Evolutionary conservation across 2,888 invertebrate genomes (phyloP), one percentile per base, ranked within the genome.

Genomic region (Lepidocyrtinus sp.): DNA sequence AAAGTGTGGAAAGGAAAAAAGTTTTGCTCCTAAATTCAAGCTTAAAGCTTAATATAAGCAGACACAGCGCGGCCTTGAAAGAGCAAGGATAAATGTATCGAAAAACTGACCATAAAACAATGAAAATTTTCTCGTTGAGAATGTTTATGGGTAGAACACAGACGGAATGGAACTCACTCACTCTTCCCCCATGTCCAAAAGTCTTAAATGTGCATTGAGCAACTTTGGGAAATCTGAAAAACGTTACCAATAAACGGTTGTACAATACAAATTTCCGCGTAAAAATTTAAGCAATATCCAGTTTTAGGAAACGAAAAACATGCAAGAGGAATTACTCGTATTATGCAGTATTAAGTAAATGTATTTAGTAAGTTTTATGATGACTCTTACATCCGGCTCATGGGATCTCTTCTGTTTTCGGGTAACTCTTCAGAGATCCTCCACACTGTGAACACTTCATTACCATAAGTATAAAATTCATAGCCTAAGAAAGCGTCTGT

Each of bases 81-180:
- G n/a, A n/a, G n/a, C n/a, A n/a, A n/a, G n/a, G n/a, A n/a, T n/a
- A n/a, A n/a, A n/a, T n/a, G n/a, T n/a, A n/a, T n/a, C n/a, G n/a
- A n/a, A 25, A 46, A 2, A 59, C 73, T 82, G 82, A 83, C 85
- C 85, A 85, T 46, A 85, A 72, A 3, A 85, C 75, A 76, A 85
- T 83, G 77, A 81, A 85, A 21, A 85, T 82, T 79, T 85, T 85
- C 63, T 83, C 83, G 75, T 83, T 83, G 68, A 85, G 82, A 79
- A 85, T 83, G 67, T 83, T 85, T n/a, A 83, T 76, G 68, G 83
- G 83, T 25, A 83, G 83, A 75, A 85, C 82, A 81, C 85, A 85
- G 25, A 85, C 74, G 22, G 81, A 74, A 80, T 82, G 81, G 67
- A 81, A 83, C 45, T 81, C 79, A 50, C 78, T 81, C 61, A 81